Base-by-base conservation (phyloP, 2,888 invertebrate species). In the Lasiommata megera region DNA sequence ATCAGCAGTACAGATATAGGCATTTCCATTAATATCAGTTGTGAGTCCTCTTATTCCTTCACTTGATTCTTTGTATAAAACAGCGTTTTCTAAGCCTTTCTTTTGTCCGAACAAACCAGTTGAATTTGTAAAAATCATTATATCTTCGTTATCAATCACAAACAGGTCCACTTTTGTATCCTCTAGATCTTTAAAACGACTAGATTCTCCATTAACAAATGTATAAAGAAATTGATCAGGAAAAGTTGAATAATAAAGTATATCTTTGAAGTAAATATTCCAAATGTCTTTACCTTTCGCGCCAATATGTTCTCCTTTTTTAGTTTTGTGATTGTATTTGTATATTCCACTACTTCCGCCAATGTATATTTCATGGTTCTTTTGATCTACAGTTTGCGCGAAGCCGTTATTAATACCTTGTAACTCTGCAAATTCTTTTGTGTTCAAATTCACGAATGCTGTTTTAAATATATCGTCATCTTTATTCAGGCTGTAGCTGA, bases 131-230 rank as follows among this genome's bases (percentile, higher is more conserved):
- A 72, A 88, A 58, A 80, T 83, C 54, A 85, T 74, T 0, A 67
- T 60, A 56, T 80, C 64, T 7, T 82, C 74, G 41, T 75, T 69
- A 37, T 86, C 88, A 12, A 87, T 81, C 9, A 81, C 68, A 40
- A 88, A 84, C 16, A 75, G 72, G 50, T 82, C 82, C 0, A 86
- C 80, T 70, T 84, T 84, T 0, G 80, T 83, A 40, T 86, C 82
- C 74, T 88, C 82, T 8, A 88, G 69, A 61, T 87, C 85, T 51
- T 67, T 61, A 28, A 81, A 80, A 51, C 80, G 73, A 1, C 34
- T 60, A 1, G 72, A 57, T 54, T 74, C 65, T 0, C 77, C 84
- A 41, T 84, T 68, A 1, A 65, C 58, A 6, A 76, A 63, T 0
- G 73, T 73, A 56, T 79, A 84, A 0, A 88, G 31, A 54, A 84